Percentiles rank a stretch among this genome's conserved stretches.
phyloP scores from a whole-genome alignment of 1,140 invertebrate species.

The Lepidotrigona ventralis region DNA sequence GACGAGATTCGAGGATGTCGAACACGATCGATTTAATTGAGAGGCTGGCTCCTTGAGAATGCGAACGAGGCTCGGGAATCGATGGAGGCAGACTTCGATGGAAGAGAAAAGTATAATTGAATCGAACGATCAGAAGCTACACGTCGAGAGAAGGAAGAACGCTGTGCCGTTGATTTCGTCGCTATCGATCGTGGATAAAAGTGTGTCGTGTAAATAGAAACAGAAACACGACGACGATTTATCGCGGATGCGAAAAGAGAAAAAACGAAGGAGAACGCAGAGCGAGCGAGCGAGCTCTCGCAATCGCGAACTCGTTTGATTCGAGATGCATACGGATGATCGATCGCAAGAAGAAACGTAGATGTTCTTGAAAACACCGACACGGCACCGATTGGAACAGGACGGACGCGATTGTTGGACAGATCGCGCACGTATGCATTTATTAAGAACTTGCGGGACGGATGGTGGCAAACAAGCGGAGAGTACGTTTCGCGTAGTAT shows the following conservation, averaged over 20 bases:
- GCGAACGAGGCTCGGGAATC: background rate
- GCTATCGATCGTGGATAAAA: background rate
- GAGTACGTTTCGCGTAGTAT: constrained; percentile 35
- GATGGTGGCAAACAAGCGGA: constrained; percentile 26
- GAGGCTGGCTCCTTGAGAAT: constrained; percentile 28
- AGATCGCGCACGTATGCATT: constrained; percentile 47
- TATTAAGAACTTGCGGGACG: constrained; percentile 42
- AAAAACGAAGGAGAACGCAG: background rate
- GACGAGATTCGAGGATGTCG: background rate
- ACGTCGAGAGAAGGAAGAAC: constrained; percentile 7
- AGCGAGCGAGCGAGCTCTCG: background rate
- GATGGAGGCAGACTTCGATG: background rate
- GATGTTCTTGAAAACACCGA: background rate
- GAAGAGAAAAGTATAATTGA: background rate
- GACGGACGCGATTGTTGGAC: constrained; percentile 23
- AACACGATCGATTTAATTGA: constrained; percentile 32
- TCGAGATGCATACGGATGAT: background rate
- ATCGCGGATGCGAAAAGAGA: background rate
- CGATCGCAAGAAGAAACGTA: background rate
- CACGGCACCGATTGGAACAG: background rate
- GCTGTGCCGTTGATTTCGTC: background rate
- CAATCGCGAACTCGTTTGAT: background rate
- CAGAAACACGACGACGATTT: constrained; percentile 9
- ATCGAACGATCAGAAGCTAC: background rate
- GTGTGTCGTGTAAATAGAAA: constrained; percentile 7